Evolutionary conservation across 2,888 invertebrate genomes (phyloP).

Genomic region (Andrena bicolor): DNA sequence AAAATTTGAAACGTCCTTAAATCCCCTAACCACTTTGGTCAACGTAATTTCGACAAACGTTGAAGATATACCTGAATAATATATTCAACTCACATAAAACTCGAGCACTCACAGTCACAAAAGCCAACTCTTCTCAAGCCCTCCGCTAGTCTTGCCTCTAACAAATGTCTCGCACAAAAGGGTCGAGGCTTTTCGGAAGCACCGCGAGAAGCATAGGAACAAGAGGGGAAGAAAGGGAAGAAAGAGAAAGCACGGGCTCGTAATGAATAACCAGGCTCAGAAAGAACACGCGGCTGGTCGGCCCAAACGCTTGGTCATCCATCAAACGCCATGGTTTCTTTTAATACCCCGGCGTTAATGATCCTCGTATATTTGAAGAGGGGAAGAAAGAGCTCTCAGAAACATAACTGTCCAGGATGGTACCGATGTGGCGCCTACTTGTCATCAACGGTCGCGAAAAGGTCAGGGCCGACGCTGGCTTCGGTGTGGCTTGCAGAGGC

Average conservation of each 20-base stretch:
- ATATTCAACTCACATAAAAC: too few relatives aligned
- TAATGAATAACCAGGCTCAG: conserved; percentile 22
- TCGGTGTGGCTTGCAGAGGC: conserved; percentile 58
- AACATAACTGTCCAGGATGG: conserved; percentile 45
- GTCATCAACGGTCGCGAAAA: conserved; percentile 62
- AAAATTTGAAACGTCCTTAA: too few relatives aligned
- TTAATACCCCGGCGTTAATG: conserved; percentile 45
- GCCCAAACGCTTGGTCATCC: conserved; percentile 44
- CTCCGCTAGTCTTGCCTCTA: not conserved
- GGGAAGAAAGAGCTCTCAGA: conserved; percentile 35
- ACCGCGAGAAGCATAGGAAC: not conserved
- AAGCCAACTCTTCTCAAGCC: too few relatives aligned
- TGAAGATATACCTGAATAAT: too few relatives aligned
- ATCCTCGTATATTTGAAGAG: conserved; percentile 43
- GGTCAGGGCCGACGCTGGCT: conserved; percentile 60
- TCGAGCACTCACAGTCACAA: too few relatives aligned
- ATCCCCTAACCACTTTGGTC: too few relatives aligned
- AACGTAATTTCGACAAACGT: too few relatives aligned
- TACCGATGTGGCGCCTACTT: conserved; percentile 58
- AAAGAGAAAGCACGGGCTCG: not conserved
- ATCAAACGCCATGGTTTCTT: conserved; percentile 49
- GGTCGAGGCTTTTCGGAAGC: not conserved
- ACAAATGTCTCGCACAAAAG: not conserved
- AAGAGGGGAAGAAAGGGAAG: not conserved
- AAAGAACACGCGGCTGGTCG: conserved; percentile 13